Percentiles rank a stretch among this genome's conserved stretches.
phyloP scores from a whole-genome alignment of 2,113 vertebrate species.

The Orientallactaga bullata region DNA sequence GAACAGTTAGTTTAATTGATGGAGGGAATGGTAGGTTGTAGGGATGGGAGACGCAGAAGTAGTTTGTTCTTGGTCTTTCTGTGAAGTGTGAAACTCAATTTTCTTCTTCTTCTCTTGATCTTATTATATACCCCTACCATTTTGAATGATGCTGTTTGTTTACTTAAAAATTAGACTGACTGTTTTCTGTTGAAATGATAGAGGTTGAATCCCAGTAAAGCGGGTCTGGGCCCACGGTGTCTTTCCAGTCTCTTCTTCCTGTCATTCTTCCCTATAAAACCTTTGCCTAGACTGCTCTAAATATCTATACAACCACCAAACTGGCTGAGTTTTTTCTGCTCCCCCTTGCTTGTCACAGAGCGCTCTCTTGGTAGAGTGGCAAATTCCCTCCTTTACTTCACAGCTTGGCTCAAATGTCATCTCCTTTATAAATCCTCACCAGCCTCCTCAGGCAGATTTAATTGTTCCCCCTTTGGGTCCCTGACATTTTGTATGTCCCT shows the following conservation, averaged over 20 bases:
- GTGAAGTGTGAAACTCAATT: neutral
- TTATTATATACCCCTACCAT: neutral
- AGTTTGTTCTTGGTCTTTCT: constrained; percentile 13
- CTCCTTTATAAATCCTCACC: constrained; percentile 70
- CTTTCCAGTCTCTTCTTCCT: constrained; percentile 14
- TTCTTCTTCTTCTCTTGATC: constrained; percentile 8
- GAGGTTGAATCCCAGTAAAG: neutral
- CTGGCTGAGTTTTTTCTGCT: neutral
- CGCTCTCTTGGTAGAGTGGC: neutral
- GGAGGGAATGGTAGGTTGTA: neutral
- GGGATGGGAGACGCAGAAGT: neutral
- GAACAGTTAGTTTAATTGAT: neutral
- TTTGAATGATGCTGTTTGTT: neutral
- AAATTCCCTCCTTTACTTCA: constrained; percentile 13
- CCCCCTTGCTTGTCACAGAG: neutral
- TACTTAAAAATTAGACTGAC: constrained; percentile 14
- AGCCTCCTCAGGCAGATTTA: constrained; percentile 64
- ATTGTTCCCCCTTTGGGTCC: constrained; percentile 69
- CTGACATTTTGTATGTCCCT: constrained; percentile 76
- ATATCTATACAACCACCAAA: neutral
- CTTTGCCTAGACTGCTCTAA: neutral
- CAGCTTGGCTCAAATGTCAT: constrained; percentile 72
- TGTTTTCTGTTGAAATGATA: neutral
- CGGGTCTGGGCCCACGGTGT: neutral
- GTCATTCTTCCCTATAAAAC: neutral